Evolutionary conservation across 2,888 invertebrate species (phyloP), one percentile per base, ranked within the genome.

Genomic region (Bursaphelenchus okinawaensis): DNA sequence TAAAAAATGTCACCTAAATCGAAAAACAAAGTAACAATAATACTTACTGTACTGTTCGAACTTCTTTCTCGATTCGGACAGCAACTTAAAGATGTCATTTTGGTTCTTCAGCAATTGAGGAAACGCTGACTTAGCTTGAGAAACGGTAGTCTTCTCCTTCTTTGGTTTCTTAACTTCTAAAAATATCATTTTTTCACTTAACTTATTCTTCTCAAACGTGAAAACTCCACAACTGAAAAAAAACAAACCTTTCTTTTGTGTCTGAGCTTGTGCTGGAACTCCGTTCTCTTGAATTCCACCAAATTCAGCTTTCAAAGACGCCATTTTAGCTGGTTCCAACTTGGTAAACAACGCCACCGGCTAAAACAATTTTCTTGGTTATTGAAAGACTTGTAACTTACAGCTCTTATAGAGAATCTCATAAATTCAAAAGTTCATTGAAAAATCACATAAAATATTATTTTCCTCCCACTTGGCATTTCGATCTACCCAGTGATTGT

Each of bases 281-380:
- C 29, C 31, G 26, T 52, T 29, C 19, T n/a, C n/a, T n/a, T 50
- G 19, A 27, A 23, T 28, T 8, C 62, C 68, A 27, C 71, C 69
- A 55, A 75, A 95, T 80, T 88, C 89, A 26, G 87, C 86, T 75
- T 90, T 89, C 26, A 94, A 85, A 52, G 88, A 88, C 60, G 91
- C 90, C 0, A 93, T 87, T n/a, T 87, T 84, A 0, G 87, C 84
- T 6, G 88, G 86, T 74, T 94, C 94, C 61, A 96, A 88, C 85
- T 93, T 94, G 22, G 66, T 87, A 85, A 96, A 96, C 1, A 98
- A 85, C 0, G 96, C 94, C 54, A 87, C 87, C 0, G 94, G 92
- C 86, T 87, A 77, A 56, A 83, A 81, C 24, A 40, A 26, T 12
- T 40, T 40, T 40, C 19, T 40, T 12, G n/a, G 12, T 12, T 40